Percentiles rank a stretch among this genome's conserved stretches.
These are phyloP conservation scores for Ictalurus furcatus DNA, from an alignment of 2,113 vertebrate genomes.

Conservation along the genomic window DNA sequence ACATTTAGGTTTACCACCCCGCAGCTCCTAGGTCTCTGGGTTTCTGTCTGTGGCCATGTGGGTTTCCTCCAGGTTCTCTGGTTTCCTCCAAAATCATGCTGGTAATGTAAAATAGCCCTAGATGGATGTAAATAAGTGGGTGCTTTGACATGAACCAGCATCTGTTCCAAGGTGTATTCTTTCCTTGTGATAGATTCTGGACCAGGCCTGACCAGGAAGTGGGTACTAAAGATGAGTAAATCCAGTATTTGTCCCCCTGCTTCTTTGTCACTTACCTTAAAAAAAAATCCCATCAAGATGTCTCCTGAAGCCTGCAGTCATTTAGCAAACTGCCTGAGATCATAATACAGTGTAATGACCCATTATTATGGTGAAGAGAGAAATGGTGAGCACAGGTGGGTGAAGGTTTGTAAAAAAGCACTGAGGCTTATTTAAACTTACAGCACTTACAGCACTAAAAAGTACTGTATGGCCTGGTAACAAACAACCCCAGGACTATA, in stretches of 20 bases:
- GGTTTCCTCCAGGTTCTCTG: background rate
- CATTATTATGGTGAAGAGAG: background rate
- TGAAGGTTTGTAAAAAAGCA: background rate
- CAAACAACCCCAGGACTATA: background rate
- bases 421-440: background rate
- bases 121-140: background rate
- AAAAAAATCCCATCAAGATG: background rate
- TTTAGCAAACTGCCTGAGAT: background rate
- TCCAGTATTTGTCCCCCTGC: background rate
- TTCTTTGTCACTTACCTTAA: background rate
- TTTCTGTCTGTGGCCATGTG: background rate
- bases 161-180: background rate
- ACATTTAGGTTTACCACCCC: background rate
- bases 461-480: background rate
- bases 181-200: background rate
- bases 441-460: background rate
- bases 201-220: background rate
- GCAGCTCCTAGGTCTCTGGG: background rate
- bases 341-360: background rate
- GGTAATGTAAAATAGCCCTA: background rate
- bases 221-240: background rate
- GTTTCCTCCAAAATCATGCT: background rate
- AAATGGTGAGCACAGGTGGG: background rate
- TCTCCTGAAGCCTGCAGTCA: background rate
- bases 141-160: background rate